phyloP scores from a whole-genome alignment of 1,140 invertebrate species.

The Bombus consobrinus region DNA sequence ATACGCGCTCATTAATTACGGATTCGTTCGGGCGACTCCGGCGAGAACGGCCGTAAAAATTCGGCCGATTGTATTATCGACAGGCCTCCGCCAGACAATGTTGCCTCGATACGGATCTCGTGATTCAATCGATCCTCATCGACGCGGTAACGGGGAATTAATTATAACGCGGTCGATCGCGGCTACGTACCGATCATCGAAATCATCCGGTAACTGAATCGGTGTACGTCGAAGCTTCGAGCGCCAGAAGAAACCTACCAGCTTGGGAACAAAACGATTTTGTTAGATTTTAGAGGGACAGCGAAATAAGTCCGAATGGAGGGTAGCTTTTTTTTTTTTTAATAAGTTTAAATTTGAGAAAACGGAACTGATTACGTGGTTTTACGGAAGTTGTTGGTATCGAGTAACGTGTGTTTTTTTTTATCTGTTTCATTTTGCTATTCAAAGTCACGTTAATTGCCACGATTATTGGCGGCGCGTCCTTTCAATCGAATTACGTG shows the following conservation, averaged over 20 bases:
- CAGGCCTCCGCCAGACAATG: neutral
- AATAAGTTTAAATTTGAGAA: no score
- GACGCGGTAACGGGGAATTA: neutral
- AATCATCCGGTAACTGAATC: neutral
- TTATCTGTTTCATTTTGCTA: no score
- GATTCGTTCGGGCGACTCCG: conserved; percentile 33
- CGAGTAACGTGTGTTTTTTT: no score
- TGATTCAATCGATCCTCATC: conserved; percentile 6
- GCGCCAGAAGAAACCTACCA: neutral
- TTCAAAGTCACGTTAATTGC: no score
- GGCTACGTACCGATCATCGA: neutral
- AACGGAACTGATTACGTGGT: no score
- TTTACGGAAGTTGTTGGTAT: no score
- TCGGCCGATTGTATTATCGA: neutral
- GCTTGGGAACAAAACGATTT: no score
- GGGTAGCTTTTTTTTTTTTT: no score
- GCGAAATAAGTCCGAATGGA: no score
- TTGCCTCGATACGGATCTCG: neutral
- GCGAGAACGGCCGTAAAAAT: conserved; percentile 7
- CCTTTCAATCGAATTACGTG: no score
- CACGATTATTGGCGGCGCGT: no score
- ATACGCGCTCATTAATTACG: conserved; percentile 51
- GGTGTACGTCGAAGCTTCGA: neutral
- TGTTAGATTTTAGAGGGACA: no score
- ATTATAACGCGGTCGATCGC: neutral